Evolutionary conservation across 2,888 invertebrate species (phyloP).

Genomic region (Ophonus ardosiacus): DNA sequence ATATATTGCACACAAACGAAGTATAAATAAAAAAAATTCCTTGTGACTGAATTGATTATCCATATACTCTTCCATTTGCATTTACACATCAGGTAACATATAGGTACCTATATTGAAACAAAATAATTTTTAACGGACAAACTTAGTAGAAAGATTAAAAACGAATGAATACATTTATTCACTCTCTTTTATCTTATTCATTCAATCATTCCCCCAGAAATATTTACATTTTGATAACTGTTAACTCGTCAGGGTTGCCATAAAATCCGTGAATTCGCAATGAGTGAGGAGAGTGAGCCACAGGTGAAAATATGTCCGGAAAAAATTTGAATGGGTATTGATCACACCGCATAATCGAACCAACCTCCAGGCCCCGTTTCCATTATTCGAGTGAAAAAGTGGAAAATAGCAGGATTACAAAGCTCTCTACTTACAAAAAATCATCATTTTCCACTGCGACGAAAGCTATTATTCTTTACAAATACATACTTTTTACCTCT

Average conservation of each 20-base stretch:
- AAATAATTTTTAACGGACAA: background rate
- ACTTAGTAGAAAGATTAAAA: background rate
- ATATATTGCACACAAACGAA: too few species aligned
- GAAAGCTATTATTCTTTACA: background rate
- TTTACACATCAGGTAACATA: too few species aligned
- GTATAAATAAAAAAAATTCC: too few species aligned
- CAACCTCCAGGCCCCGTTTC: background rate
- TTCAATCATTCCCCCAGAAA: background rate
- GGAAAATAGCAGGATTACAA: conserved; percentile 31
- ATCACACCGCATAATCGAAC: conserved; percentile 23
- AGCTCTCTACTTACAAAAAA: conserved; percentile 3
- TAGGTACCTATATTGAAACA: too few species aligned
- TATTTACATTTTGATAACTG: background rate
- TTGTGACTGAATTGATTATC: too few species aligned
- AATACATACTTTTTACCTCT: too few species aligned
- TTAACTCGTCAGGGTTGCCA: background rate
- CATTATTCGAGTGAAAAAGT: conserved; percentile 5
- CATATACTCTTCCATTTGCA: too few species aligned
- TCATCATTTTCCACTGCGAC: conserved; percentile 10
- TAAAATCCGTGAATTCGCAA: conserved; percentile 9
- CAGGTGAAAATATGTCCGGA: conserved; percentile 37
- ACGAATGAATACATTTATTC: background rate
- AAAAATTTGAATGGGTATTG: conserved; percentile 29
- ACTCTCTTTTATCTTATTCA: background rate
- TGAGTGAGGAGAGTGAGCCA: conserved; percentile 8